Evolutionary conservation across 2,797 vertebrate species (phyloP), one percentile per base, ranked within the genome.

Genomic region (Natrix natrix): DNA sequence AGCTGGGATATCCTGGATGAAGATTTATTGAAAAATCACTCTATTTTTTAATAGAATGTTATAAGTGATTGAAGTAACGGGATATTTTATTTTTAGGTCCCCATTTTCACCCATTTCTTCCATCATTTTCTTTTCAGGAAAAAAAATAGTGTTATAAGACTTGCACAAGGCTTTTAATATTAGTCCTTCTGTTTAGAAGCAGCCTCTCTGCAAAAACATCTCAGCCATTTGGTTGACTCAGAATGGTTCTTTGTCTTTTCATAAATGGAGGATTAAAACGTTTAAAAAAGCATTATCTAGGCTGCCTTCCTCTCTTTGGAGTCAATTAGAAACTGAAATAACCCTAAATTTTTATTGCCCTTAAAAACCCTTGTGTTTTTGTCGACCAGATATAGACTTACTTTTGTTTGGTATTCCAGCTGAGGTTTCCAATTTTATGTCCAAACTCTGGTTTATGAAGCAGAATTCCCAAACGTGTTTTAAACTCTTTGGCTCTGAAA

Each of bases 401-500:
- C 97, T 97, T 95, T 24, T n/a, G 13, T 93, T 97, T 98, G 52
- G 94, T 95, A 92, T 90, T 55, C 96, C 96, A 94, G 96, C 95
- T 92, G 43, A 92, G 69, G 5, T 59, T 95, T 20, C 97, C 94
- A 0, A 32, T 20, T 57, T 96, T 95, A 2, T 97, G 96, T 66
- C 97, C 95, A 93, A 96, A 94, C 43, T 98, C 98, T 1, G 98
- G 95, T 93, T 98, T 99, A 59, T 98, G 98, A 95, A 99, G 97
- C 94, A 99, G 97, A 96, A 97, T 98, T 91, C 98, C 97, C 95
- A 99, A 97, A 28, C 98, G 98, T 16, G 97, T 98, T 96, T 99
- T 99, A 95, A 99, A 97, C 94, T 98, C 98, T 96, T 99, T 99
- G 92, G 98, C 98, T 97, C 99, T 99, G 97, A 91, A 91, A 96